A percentile compares a stretch with the other conserved stretches of the same genome.
Evolutionary conservation across 2,888 invertebrate genomes (phyloP).

Genomic region (Cryptus viduatorius): DNA sequence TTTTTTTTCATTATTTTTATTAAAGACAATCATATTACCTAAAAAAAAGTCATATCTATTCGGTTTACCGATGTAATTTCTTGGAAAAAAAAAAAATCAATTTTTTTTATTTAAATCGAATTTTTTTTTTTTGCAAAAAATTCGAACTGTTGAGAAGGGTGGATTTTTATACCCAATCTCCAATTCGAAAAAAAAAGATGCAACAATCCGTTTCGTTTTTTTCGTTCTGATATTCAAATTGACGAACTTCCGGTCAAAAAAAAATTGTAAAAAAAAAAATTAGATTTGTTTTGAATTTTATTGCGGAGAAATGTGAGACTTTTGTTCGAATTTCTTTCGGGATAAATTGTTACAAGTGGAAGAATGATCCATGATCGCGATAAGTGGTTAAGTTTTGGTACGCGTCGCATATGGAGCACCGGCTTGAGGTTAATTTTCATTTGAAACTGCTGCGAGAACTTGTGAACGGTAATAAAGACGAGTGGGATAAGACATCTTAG

Average conservation of each 20-base stretch:
- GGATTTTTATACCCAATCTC: too few relatives aligned
- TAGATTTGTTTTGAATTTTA: too few relatives aligned
- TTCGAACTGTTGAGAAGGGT: too few relatives aligned
- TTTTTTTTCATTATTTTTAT: background rate
- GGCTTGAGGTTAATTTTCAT: constrained; percentile 12
- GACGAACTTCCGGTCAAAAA: too few relatives aligned
- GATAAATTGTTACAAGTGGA: background rate
- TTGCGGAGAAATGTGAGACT: background rate
- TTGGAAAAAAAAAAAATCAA: too few relatives aligned
- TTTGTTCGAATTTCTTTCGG: background rate
- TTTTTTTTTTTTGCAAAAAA: too few relatives aligned
- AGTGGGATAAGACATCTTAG: constrained; percentile 23
- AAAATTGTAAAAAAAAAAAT: too few relatives aligned
- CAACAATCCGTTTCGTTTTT: too few relatives aligned
- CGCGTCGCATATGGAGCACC: constrained; percentile 2
- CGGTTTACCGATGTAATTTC: too few relatives aligned
- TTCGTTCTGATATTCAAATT: too few relatives aligned
- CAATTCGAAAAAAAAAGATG: too few relatives aligned
- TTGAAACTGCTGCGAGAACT: constrained; percentile 16
- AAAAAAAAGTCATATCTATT: background rate
- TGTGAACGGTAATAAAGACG: constrained; percentile 20
- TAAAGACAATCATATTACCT: background rate
- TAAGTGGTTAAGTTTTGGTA: constrained; percentile 2
- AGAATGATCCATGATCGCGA: background rate
- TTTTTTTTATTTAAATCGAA: too few relatives aligned